Percentiles rank a stretch among this genome's conserved stretches.
Evolutionary conservation across 2,888 invertebrate genomes (phyloP).

Genomic region (Margaritifera margaritifera): DNA sequence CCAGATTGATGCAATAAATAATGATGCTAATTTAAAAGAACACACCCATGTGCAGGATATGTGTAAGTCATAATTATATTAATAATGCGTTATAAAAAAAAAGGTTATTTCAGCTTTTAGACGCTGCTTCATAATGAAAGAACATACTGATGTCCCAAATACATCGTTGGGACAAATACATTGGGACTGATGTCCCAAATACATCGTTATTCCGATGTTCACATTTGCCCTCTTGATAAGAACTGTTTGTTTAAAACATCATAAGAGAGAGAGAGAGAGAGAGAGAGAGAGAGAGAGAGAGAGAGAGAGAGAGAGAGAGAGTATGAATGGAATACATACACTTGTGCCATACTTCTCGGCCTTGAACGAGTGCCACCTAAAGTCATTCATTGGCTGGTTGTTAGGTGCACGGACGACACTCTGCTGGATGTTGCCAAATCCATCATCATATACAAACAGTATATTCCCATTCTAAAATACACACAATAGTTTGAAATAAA

Average conservation of each 20-base stretch:
- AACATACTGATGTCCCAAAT: too few species aligned
- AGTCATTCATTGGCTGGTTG: conserved; percentile 46
- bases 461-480: conserved; percentile 55
- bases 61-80: too few species aligned
- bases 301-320: conserved; percentile 1
- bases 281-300: not conserved
- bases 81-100: too few species aligned
- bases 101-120: too few species aligned
- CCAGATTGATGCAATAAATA: too few species aligned
- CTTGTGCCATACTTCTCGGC: conserved; percentile 38
- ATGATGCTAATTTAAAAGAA: too few species aligned
- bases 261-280: conserved; percentile 1
- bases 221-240: too few species aligned
- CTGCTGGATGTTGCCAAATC: conserved; percentile 29
- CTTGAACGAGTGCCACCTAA: conserved; percentile 49
- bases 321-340: conserved; percentile 32
- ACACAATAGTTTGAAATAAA: conserved; percentile 1
- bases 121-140: too few species aligned
- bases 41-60: too few species aligned
- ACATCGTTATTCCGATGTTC: too few species aligned
- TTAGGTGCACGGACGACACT: conserved; percentile 31
- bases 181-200: too few species aligned
- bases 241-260: not conserved
- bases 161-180: too few species aligned
- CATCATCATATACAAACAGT: conserved; percentile 55